Conservation (phyloP, 2,888 invertebrate genomes). For the Ophioninae sp. region DNA sequence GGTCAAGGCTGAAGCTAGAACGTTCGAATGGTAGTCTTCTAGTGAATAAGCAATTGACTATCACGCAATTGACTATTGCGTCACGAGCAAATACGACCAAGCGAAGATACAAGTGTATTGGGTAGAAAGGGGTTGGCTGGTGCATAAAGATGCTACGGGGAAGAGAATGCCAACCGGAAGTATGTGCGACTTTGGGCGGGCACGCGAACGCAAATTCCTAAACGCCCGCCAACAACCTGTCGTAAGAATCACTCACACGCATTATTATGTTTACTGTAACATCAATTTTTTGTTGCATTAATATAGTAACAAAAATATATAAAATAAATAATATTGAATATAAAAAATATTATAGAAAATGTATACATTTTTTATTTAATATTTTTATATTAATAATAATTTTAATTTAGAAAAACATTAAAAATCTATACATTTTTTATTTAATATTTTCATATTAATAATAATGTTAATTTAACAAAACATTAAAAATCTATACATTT, state of each 20-base stretch:
- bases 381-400: too few species aligned
- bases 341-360: too few species aligned
- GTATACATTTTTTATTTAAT: too few species aligned
- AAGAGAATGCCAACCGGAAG: slow-evolving; percentile 50
- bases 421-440: too few species aligned
- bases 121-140: neutral
- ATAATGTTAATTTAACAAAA: too few species aligned
- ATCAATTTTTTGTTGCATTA: too few species aligned
- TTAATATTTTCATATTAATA: too few species aligned
- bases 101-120: slow-evolving; percentile 3
- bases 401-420: too few species aligned
- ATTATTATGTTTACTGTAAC: too few species aligned
- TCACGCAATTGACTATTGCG: slow-evolving; percentile 57
- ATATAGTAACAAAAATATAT: too few species aligned
- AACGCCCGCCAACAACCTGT: slow-evolving; percentile 57
- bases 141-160: slow-evolving; percentile 10
- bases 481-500: too few species aligned
- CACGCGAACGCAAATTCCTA: slow-evolving; percentile 62
- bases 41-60: slow-evolving; percentile 31
- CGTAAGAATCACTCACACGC: slow-evolving; percentile 37
- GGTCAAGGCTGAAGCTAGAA: slow-evolving; percentile 67
- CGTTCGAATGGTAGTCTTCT: slow-evolving; percentile 8
- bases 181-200: slow-evolving; percentile 56
- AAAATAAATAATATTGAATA: too few species aligned
- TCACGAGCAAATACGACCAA: slow-evolving; percentile 45